phyloP scores from a whole-genome alignment of 2,113 vertebrate genomes.

The Rhagologus leucostigma region DNA sequence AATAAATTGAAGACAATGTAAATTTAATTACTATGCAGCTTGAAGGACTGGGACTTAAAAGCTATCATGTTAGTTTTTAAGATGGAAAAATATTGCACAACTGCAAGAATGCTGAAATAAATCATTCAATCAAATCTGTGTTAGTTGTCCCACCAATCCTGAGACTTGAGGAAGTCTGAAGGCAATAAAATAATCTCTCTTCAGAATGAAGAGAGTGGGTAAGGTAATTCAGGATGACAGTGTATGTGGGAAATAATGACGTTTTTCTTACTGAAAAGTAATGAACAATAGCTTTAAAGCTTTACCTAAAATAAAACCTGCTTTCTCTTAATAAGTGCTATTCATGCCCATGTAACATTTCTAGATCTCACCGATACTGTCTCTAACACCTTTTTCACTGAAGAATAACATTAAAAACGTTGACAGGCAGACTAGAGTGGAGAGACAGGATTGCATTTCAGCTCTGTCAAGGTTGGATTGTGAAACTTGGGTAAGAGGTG shows the following conservation, averaged over 20 bases:
- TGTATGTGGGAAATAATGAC: background rate
- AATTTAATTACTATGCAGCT: constrained; percentile 38
- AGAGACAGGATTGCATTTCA: background rate
- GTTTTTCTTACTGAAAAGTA: background rate
- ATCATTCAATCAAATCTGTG: background rate
- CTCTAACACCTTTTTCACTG: background rate
- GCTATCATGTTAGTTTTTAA: constrained; percentile 5
- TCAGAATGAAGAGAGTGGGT: background rate
- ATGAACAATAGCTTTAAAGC: background rate
- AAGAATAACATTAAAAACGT: background rate
- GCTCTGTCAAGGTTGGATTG: background rate
- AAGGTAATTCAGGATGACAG: background rate
- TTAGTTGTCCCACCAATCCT: background rate
- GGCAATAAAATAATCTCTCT: background rate
- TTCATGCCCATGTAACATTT: background rate
- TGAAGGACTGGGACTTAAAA: constrained; percentile 3
- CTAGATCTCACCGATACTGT: background rate
- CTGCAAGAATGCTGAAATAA: background rate
- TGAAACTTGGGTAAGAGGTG: background rate
- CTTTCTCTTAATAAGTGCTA: background rate
- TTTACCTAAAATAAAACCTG: background rate
- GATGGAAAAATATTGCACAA: constrained; percentile 36
- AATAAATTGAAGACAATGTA: constrained; percentile 47
- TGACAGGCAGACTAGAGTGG: background rate
- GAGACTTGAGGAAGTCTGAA: background rate